phyloP scores from a whole-genome alignment of 2,797 vertebrate species.

The Aulostomus chinensis region DNA sequence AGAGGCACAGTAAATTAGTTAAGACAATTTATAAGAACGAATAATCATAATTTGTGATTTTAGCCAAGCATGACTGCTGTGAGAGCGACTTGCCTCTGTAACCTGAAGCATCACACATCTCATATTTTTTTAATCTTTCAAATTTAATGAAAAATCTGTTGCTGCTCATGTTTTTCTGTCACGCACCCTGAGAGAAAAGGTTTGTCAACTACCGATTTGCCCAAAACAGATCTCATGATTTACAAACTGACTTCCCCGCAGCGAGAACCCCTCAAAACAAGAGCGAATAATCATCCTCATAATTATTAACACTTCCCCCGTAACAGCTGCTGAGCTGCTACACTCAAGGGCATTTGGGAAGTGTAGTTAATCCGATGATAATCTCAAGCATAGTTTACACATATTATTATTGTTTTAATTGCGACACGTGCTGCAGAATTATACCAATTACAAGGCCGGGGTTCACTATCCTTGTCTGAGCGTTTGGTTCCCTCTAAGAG shows the following conservation, averaged over 20 bases:
- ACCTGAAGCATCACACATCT: constrained; percentile 3
- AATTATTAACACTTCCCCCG: constrained; percentile 58
- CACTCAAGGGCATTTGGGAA: constrained; percentile 71
- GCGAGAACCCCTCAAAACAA: constrained; percentile 49
- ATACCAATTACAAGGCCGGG: constrained; percentile 67
- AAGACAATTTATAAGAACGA: too few species aligned
- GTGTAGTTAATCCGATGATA: constrained; percentile 77
- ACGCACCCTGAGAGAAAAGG: constrained; percentile 25
- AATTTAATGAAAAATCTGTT: constrained; percentile 2
- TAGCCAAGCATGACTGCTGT: too few species aligned
- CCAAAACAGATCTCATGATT: constrained; percentile 36
- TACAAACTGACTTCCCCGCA: constrained; percentile 37
- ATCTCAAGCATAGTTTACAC: constrained; percentile 71
- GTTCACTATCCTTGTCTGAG: constrained; percentile 61
- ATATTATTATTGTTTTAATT: constrained; percentile 75
- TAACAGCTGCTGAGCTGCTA: constrained; percentile 66
- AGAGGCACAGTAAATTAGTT: too few species aligned
- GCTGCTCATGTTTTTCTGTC: not conserved
- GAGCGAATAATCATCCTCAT: constrained; percentile 42
- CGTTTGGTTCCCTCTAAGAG: constrained; percentile 58
- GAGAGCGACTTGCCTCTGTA: not conserved
- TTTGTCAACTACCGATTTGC: constrained; percentile 25
- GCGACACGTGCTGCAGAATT: constrained; percentile 60
- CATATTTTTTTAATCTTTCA: not conserved
- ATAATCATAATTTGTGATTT: too few species aligned